Conservation (phyloP, 1,140 invertebrate species). For the Triops cancriformis region DNA sequence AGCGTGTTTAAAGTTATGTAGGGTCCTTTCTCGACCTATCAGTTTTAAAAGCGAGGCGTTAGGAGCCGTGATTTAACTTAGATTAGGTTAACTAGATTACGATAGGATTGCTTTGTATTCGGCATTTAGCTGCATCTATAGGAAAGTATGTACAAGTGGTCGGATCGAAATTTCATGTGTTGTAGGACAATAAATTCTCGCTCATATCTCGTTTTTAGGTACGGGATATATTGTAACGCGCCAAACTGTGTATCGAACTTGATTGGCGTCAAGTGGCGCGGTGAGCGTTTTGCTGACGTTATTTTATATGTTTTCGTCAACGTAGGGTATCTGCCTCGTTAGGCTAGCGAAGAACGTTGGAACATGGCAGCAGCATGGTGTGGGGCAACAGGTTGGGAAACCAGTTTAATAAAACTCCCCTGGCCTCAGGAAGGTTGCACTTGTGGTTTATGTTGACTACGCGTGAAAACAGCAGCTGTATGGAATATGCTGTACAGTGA, state of each 20-base stretch:
- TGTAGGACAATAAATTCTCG: too few species aligned
- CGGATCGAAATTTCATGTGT: too few species aligned
- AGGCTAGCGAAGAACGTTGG: background rate
- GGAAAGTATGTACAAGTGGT: too few species aligned
- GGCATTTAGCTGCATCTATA: too few species aligned
- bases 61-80: too few species aligned
- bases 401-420: background rate
- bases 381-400: conserved; percentile 9
- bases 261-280: background rate
- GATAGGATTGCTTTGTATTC: too few species aligned
- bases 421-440: background rate
- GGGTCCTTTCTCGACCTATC: too few species aligned
- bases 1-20: too few species aligned
- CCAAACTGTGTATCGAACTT: background rate
- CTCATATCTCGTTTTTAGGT: too few species aligned
- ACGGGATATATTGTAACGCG: background rate
- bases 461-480: background rate
- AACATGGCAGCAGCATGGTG: background rate
- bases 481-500: background rate
- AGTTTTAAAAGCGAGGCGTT: too few species aligned
- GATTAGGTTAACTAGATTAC: too few species aligned
- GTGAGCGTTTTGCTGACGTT: background rate
- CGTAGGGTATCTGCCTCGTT: background rate
- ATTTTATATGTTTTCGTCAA: background rate
- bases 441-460: background rate